Base-by-base conservation (phyloP, 2,113 vertebrate genomes). In the Atherinomorus stipes region DNA sequence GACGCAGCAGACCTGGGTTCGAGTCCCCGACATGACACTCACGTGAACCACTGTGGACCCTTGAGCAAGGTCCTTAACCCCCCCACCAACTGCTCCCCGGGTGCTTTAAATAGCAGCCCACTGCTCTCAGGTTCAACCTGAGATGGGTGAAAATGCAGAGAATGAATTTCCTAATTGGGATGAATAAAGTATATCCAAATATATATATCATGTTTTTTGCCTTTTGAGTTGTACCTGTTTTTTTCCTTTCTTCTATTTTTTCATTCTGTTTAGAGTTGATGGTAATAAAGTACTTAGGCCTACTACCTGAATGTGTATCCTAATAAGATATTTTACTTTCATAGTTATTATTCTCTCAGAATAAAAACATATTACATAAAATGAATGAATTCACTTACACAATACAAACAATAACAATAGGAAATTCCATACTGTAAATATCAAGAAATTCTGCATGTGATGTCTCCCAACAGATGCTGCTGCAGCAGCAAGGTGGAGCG, bases 401-500 rank as follows among this genome's bases (percentile, higher is more conserved):
- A 4, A 15, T 15, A 15, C 12, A 40, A 11, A 37, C 2, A 40
- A 62, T 49, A 16, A 12, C 7, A 5, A 49, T 10, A 16, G 34
- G 37, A 28, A 49, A 21, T 11, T 26, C 2, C 16, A 45, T n/a
- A 11, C 18, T 15, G 8, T 60, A n/a, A 37, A 28, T n/a, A 51
- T 19, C 1, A 45, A 16, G 25, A 52, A 26, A 34, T 22, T 37
- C 34, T 37, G 80, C n/a, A 4, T 50, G 25, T 11, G 2, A 4
- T 59, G 28, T 69, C 68, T 70, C 38, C 22, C 8, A 0, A 56
- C 92, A 99, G 97, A 98, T 98, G 96, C 96, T 98, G 88, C 91
- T 98, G 83, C 97, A 98, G 89, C 96, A 98, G 23, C 93, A 96
- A 68, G 52, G 94, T 25, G 92, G 95, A 80, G 93, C 95, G 19